phyloP scores from a whole-genome alignment of 64 coral and sea anemone species.

The Actinia equina region DNA sequence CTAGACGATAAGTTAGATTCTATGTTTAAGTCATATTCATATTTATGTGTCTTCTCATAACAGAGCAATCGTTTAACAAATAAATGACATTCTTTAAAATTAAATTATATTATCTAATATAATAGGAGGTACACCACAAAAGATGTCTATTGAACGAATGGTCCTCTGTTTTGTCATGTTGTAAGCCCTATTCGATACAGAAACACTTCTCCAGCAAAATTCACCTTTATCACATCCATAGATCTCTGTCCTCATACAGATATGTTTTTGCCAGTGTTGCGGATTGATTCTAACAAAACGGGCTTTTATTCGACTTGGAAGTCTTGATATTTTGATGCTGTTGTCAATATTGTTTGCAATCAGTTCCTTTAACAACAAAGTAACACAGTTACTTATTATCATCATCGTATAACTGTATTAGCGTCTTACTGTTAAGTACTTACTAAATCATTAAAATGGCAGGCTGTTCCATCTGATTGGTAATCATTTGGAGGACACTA shows the following conservation, averaged over 20 bases:
- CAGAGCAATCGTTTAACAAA: too few species aligned
- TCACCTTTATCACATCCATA: conserved; percentile 25
- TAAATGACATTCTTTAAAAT: too few species aligned
- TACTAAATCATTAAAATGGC: neutral
- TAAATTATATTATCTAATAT: too few species aligned
- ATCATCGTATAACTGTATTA: neutral
- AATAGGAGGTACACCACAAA: too few species aligned
- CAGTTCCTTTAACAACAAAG: conserved; percentile 13
- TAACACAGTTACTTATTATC: neutral
- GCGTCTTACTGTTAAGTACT: neutral
- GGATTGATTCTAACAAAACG: conserved; percentile 35
- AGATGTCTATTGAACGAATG: too few species aligned
- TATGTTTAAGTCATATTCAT: too few species aligned
- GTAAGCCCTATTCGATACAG: too few species aligned
- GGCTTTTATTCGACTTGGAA: conserved; percentile 29
- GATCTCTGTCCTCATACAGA: conserved; percentile 42
- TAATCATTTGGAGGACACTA: conserved; percentile 3
- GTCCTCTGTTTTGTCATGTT: too few species aligned
- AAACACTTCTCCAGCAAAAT: too few species aligned
- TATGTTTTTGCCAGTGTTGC: conserved; percentile 24
- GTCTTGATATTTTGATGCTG: neutral
- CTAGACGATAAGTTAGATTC: too few species aligned
- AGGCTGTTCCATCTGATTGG: neutral
- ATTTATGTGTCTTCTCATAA: too few species aligned
- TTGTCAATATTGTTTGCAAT: conserved; percentile 12